Percentiles rank a stretch among this genome's conserved stretches.
phyloP scores from a whole-genome alignment of 1,140 invertebrate genomes.

The Eumaeus atala region DNA sequence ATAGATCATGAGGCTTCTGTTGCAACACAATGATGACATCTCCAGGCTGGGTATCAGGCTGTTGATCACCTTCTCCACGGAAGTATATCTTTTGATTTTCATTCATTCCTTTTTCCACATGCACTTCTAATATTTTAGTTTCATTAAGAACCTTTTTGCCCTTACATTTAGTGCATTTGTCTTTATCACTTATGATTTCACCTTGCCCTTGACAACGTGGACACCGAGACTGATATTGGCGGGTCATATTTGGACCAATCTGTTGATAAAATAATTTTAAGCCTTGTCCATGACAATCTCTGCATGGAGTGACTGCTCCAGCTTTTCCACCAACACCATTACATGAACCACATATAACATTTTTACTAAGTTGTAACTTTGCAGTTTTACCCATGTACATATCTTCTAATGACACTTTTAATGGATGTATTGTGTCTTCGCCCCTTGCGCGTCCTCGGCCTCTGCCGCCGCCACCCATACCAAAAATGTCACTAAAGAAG shows the following conservation, averaged over 20 bases:
- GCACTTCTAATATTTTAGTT: constrained; percentile 89
- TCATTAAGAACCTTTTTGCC: constrained; percentile 87
- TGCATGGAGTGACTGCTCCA: constrained; percentile 81
- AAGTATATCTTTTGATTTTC: constrained; percentile 92
- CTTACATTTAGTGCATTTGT: constrained; percentile 85
- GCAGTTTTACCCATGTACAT: constrained; percentile 92
- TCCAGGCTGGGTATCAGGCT: constrained; percentile 87
- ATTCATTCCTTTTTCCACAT: constrained; percentile 93
- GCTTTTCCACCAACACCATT: constrained; percentile 89
- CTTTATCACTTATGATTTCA: constrained; percentile 86
- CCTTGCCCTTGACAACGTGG: constrained; percentile 81
- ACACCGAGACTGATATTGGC: constrained; percentile 87
- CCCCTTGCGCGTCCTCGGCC: constrained; percentile 73
- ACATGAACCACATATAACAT: constrained; percentile 89
- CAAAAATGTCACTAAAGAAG: constrained; percentile 79
- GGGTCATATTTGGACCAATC: constrained; percentile 87
- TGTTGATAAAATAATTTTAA: constrained; percentile 81
- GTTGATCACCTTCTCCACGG: constrained; percentile 91
- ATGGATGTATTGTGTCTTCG: constrained; percentile 82
- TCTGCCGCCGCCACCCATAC: constrained; percentile 75
- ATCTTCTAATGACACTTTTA: constrained; percentile 90
- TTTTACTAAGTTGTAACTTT: constrained; percentile 89
- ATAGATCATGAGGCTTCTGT: constrained; percentile 85
- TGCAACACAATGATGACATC: constrained; percentile 93
- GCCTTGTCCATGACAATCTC: constrained; percentile 85